Evolutionary conservation across 2,113 vertebrate species (phyloP).

Genomic region (Cephalopterus ornatus): DNA sequence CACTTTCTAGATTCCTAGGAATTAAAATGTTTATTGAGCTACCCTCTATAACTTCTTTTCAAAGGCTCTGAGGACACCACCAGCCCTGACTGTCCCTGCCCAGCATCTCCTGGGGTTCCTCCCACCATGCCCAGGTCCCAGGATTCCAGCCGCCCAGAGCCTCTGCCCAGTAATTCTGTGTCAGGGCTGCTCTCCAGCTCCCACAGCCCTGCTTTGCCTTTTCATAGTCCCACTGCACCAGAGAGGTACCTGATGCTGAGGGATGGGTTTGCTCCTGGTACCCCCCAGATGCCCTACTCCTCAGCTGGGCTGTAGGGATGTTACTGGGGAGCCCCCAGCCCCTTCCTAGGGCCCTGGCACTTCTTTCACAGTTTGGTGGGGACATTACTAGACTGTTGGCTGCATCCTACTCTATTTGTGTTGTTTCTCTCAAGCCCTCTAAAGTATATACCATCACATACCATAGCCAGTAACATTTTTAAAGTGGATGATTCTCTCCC

Average conservation of each 20-base stretch:
- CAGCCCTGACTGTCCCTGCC: neutral
- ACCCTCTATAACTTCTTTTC: neutral
- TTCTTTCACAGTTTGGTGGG: neutral
- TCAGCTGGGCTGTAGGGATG: neutral
- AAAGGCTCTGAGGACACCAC: neutral
- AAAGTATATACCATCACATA: neutral
- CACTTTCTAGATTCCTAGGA: neutral
- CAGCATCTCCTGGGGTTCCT: neutral
- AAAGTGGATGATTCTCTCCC: neutral
- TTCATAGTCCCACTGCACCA: rapidly evolving
- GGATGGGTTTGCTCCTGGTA: neutral
- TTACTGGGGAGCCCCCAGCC: neutral
- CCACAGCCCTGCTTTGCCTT: neutral
- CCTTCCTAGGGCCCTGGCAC: neutral
- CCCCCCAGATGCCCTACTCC: neutral
- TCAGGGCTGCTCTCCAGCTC: neutral
- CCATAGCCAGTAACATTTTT: neutral
- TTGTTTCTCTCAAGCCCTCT: neutral
- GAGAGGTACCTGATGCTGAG: neutral
- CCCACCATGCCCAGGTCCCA: neutral
- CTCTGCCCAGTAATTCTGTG: neutral
- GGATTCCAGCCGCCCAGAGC: neutral
- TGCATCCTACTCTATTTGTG: neutral
- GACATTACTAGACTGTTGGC: neutral
- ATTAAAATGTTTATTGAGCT: neutral